Evolutionary conservation across 2,113 vertebrate species (phyloP).

Genomic region (Heterochromis multidens): DNA sequence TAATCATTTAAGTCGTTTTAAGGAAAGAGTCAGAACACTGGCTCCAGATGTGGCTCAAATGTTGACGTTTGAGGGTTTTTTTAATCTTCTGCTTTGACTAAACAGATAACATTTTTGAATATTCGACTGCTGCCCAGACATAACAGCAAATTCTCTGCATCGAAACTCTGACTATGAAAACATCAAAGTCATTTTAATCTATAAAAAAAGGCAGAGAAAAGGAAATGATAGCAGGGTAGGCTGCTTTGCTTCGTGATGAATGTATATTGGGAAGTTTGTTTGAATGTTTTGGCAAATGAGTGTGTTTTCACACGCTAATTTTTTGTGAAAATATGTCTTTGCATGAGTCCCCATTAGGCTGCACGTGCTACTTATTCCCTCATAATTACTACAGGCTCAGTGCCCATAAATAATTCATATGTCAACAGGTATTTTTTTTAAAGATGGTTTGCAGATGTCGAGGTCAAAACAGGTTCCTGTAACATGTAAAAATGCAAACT

Average conservation of each 20-base stretch:
- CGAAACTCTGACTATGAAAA: too few relatives aligned
- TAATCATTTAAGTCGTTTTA: background rate
- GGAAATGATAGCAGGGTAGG: background rate
- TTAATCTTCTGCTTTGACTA: background rate
- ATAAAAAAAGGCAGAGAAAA: background rate
- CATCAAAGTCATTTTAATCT: background rate
- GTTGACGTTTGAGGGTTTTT: background rate
- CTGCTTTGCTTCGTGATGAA: background rate
- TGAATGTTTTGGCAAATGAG: background rate
- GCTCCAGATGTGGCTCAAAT: background rate
- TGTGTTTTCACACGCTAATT: background rate
- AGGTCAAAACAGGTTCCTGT: background rate
- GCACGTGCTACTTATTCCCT: background rate
- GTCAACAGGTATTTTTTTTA: background rate
- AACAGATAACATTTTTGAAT: background rate
- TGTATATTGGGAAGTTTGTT: background rate
- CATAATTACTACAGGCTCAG: background rate
- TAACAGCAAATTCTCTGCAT: background rate
- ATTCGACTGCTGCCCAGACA: rapidly evolving
- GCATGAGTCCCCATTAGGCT: background rate
- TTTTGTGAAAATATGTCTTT: background rate
- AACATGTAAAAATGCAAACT: background rate
- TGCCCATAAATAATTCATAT: background rate
- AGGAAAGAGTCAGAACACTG: background rate
- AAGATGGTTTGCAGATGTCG: background rate